Evolutionary conservation across 2,113 vertebrate genomes (phyloP).

Genomic region (Sorex fumeus): DNA sequence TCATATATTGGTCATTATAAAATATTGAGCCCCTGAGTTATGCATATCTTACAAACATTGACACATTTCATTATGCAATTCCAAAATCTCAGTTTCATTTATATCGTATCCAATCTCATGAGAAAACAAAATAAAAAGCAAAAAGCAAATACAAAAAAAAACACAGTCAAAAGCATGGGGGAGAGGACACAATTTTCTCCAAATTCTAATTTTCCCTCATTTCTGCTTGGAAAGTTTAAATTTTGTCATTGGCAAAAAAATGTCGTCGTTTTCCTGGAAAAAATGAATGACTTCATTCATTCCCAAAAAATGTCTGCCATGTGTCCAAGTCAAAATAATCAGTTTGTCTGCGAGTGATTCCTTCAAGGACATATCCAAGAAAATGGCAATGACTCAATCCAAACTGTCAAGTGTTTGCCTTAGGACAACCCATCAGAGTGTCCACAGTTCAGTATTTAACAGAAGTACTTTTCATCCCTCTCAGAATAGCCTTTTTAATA

Average conservation of each 20-base stretch:
- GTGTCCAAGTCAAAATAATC: background rate
- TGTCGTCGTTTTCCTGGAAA: conserved; percentile 12
- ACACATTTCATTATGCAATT: background rate
- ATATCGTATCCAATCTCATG: background rate
- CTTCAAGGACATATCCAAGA: background rate
- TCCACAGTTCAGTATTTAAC: background rate
- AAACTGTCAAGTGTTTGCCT: background rate
- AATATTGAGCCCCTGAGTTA: background rate
- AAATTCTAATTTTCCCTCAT: background rate
- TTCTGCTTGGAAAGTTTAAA: background rate
- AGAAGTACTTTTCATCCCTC: background rate
- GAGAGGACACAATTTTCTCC: background rate
- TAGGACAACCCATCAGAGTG: background rate
- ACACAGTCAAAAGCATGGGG: background rate
- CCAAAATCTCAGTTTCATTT: background rate
- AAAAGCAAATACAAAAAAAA: background rate
- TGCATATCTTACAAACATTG: background rate
- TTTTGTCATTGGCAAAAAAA: conserved; percentile 29
- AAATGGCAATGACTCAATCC: background rate
- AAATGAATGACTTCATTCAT: background rate
- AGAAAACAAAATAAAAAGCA: background rate
- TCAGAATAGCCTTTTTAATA: background rate
- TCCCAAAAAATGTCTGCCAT: background rate
- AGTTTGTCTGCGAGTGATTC: background rate
- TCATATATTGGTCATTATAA: background rate